Evolutionary conservation across 2,113 vertebrate genomes (phyloP).

Genomic region (Myxocyprinus asiaticus): DNA sequence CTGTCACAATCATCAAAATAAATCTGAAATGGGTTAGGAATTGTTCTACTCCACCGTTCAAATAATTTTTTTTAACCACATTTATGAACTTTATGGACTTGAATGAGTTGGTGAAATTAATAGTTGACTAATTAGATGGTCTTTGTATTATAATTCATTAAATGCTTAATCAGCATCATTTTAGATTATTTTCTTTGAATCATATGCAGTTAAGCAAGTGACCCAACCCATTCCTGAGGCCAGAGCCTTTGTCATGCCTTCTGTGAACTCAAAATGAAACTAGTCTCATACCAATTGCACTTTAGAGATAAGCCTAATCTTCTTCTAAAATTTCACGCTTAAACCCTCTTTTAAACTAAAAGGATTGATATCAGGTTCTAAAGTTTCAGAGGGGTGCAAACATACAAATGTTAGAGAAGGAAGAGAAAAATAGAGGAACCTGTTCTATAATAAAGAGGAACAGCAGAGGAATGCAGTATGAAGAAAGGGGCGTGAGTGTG

Average conservation of each 20-base stretch:
- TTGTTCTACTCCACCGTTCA: no score
- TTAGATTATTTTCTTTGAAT: neutral
- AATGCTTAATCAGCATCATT: constrained; percentile 3
- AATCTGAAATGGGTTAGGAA: no score
- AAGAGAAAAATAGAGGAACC: neutral
- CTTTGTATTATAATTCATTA: neutral
- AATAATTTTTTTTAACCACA: neutral
- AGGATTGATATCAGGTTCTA: neutral
- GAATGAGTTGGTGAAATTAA: neutral
- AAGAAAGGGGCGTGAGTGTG: neutral
- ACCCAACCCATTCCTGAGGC: constrained; percentile 8
- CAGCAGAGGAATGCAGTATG: constrained; percentile 7
- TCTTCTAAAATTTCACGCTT: neutral
- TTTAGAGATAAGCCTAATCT: neutral
- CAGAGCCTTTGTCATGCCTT: neutral
- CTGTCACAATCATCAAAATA: no score
- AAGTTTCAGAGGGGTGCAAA: constrained; percentile 16
- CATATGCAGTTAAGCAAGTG: constrained; percentile 6
- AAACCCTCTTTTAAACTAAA: neutral
- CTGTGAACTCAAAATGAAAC: constrained; percentile 2
- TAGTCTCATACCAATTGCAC: neutral
- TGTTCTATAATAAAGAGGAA: neutral
- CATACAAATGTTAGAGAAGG: constrained; percentile 26
- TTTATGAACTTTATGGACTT: neutral
- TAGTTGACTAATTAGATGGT: neutral